Percentiles rank a stretch among this genome's conserved stretches.
Evolutionary conservation across 2,888 invertebrate genomes (phyloP).

Genomic region (Calliphora vomitoria): DNA sequence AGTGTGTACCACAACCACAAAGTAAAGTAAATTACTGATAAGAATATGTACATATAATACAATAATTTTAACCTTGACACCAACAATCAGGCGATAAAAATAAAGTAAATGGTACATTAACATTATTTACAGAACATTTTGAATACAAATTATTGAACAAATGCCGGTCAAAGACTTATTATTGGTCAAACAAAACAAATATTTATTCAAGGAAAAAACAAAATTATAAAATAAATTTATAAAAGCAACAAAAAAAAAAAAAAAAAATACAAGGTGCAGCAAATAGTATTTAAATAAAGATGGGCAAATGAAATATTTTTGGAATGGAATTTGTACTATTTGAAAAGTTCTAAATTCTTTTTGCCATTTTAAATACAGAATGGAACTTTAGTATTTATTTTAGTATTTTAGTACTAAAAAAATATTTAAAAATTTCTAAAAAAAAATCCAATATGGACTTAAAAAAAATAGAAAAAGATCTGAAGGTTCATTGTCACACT

Average conservation of each 20-base stretch:
- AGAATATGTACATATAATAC: constrained; percentile 7
- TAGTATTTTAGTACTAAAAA: no score
- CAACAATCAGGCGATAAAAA: constrained; percentile 16
- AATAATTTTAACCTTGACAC: constrained; percentile 17
- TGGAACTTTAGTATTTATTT: no score
- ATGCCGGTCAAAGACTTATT: constrained; percentile 42
- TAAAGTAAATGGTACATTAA: constrained; percentile 14
- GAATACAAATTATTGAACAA: constrained; percentile 17
- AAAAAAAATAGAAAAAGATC: no score
- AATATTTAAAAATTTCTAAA: no score
- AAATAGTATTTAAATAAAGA: background rate
- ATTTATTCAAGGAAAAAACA: background rate
- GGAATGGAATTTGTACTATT: no score
- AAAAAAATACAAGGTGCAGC: background rate
- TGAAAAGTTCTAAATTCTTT: no score
- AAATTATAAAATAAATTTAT: background rate
- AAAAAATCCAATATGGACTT: no score
- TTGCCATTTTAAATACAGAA: no score
- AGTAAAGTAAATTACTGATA: constrained; percentile 23
- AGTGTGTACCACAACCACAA: background rate
- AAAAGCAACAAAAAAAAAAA: no score
- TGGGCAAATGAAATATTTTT: no score
- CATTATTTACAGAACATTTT: constrained; percentile 13
- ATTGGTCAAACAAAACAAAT: background rate
- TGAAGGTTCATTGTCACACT: no score